Evolutionary conservation across 1,140 invertebrate species (phyloP).

Genomic region (Coenobita brevimanus): DNA sequence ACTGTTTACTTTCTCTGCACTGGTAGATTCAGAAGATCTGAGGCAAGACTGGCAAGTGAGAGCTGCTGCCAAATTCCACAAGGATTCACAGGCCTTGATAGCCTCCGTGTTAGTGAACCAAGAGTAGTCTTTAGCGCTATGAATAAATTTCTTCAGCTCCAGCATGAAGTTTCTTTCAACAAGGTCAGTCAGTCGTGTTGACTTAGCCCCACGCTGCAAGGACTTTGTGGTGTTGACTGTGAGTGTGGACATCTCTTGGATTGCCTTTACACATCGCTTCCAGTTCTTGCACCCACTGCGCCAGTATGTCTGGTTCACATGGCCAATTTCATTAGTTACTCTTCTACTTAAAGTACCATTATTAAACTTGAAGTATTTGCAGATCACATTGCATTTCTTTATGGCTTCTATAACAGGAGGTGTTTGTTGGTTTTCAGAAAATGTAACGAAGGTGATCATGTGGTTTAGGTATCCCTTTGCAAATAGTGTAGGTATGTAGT

Average conservation of each 20-base stretch:
- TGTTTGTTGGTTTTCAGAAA: constrained; percentile 43
- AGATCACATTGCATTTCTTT: neutral
- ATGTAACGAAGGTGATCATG: constrained; percentile 26
- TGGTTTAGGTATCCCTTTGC: neutral
- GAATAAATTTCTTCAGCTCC: neutral
- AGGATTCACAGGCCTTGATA: neutral
- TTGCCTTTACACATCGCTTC: constrained; percentile 30
- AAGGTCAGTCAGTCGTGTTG: neutral
- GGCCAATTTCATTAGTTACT: constrained; percentile 11
- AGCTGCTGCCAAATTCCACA: constrained; percentile 31
- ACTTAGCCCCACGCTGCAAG: constrained; percentile 8
- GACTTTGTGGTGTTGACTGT: neutral
- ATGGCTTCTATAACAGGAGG: constrained; percentile 46
- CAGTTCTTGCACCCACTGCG: constrained; percentile 22
- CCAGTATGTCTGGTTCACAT: constrained; percentile 35
- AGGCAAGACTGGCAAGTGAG: neutral
- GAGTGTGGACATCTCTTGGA: neutral
- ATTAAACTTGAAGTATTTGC: constrained; percentile 30
- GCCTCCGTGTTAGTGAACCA: neutral
- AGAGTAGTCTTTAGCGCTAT: neutral
- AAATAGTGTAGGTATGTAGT: constrained; percentile 35
- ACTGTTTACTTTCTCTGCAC: too few species aligned
- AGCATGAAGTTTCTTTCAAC: neutral
- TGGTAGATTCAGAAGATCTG: neutral
- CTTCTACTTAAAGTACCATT: constrained; percentile 23